Percentiles rank a stretch among this genome's conserved stretches.
Evolutionary conservation across 2,888 invertebrate species (phyloP).

Genomic region (Gortyna flavago): DNA sequence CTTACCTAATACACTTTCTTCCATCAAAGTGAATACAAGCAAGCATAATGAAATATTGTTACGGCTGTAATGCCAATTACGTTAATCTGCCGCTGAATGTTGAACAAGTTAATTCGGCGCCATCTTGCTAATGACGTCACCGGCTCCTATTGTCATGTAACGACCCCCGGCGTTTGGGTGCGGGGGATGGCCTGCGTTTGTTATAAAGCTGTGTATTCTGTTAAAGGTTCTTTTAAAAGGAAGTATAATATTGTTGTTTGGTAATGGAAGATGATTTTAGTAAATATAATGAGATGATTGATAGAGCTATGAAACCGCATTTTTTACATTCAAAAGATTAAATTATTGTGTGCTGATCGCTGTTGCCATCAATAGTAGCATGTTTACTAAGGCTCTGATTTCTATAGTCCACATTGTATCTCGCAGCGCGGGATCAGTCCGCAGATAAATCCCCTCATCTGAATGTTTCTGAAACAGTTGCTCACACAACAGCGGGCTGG

Average conservation of each 20-base stretch:
- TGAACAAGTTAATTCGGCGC: conserved; percentile 65
- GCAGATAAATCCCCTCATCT: conserved; percentile 11
- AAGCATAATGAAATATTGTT: conserved; percentile 52
- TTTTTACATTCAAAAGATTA: background rate
- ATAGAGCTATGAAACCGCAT: background rate
- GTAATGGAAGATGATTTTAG: conserved; percentile 4
- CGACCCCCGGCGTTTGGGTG: conserved; percentile 18
- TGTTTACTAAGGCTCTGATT: background rate
- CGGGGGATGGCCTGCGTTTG: conserved; percentile 12
- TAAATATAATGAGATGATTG: conserved; percentile 17
- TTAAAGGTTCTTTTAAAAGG: conserved; percentile 5
- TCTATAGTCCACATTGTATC: background rate
- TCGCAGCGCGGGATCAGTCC: background rate
- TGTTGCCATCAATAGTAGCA: background rate
- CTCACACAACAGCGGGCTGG: background rate
- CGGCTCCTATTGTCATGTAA: conserved; percentile 58
- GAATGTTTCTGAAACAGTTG: conserved; percentile 8
- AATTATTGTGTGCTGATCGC: background rate
- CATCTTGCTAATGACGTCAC: conserved; percentile 68
- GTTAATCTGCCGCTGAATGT: conserved; percentile 61
- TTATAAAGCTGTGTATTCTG: conserved; percentile 28
- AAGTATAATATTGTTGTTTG: conserved; percentile 1
- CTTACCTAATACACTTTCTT: conserved; percentile 3
- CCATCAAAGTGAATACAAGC: conserved; percentile 22
- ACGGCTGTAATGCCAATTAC: conserved; percentile 60